Base-by-base conservation (phyloP, 2,113 vertebrate genomes). In the Corythaeola cristata region DNA sequence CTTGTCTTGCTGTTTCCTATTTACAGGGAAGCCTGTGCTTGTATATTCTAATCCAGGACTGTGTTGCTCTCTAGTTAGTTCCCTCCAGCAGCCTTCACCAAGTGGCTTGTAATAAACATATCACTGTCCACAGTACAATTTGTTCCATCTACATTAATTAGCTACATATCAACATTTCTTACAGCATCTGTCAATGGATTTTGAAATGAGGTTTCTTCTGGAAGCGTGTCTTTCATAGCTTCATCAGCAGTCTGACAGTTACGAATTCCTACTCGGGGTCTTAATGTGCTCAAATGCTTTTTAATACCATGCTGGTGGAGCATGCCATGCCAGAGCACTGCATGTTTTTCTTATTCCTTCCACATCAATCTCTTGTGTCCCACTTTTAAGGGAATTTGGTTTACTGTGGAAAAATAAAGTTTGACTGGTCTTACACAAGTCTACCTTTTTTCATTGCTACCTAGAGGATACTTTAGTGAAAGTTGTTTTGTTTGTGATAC, bases 141-240 rank as follows among this genome's bases (percentile, higher is more conserved):
- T 94, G n/a, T 78, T 94, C 56, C 72, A 44, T 82, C 82, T 72
- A 37, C 22, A 20, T 82, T 88, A 88, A 75, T 95, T 95, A 85
- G 56, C 47, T 83, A 39, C 8, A 1, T 63, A 85, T 44, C 78
- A 82, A 28, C 39, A 60, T 83, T 91, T 93, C 66, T 72, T 85
- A 27, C 39, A 72, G 64, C 26, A 68, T 87, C 69, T 89, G 47
- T 71, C 64, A 72, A 2, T 75, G 53, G 35, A 63, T 93, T 87
- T 87, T 87, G 44, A 84, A 91, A n/a, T 58, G 3, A 67, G 4
- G 20, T 67, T 88, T 94, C 24, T 82, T 88, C 69, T 75, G 44
- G 12, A 95, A 82, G 23, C 35, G 13, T 89, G 77, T 78, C 60
- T 81, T 88, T 68, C 26, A 5, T 82, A 85, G 69, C 76, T 91